Evolutionary conservation across 2,888 invertebrate genomes (phyloP).

Genomic region (Cephalotes varians): DNA sequence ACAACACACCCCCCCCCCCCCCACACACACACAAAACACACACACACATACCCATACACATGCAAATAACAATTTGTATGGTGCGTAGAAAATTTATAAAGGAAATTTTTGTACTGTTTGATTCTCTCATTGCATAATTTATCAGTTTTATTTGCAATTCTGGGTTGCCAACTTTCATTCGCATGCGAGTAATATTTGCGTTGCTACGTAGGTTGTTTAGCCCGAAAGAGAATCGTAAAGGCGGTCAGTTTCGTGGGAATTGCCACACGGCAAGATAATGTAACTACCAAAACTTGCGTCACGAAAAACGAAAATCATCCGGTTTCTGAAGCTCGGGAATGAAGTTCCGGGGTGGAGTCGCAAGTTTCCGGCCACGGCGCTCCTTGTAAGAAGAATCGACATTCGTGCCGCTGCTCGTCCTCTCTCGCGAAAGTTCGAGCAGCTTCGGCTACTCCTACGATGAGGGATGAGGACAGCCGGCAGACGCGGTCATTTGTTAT

Average conservation of each 20-base stretch:
- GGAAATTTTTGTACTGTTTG: not conserved
- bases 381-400: conserved; percentile 54
- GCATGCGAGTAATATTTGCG: not conserved
- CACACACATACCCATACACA: no score
- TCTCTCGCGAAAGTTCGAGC: conserved; percentile 67
- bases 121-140: not conserved
- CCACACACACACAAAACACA: no score
- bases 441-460: conserved; percentile 69
- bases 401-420: conserved; percentile 57
- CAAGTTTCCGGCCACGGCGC: conserved; percentile 58
- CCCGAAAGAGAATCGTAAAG: conserved; percentile 20
- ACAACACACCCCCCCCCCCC: no score
- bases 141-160: not conserved
- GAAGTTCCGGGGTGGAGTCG: conserved; percentile 12
- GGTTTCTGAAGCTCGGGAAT: not conserved
- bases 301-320: conserved; percentile 25
- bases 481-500: conserved; percentile 78
- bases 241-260: not conserved
- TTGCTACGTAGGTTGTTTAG: conserved; percentile 1
- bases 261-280: not conserved
- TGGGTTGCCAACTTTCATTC: not conserved
- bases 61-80: no score
- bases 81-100: not conserved
- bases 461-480: conserved; percentile 71
- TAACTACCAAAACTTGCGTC: conserved; percentile 16